A percentile compares a stretch with the other conserved stretches of the same genome.
phyloP scores from a whole-genome alignment of 2,113 vertebrate species.

The Oryzias curvinotus region DNA sequence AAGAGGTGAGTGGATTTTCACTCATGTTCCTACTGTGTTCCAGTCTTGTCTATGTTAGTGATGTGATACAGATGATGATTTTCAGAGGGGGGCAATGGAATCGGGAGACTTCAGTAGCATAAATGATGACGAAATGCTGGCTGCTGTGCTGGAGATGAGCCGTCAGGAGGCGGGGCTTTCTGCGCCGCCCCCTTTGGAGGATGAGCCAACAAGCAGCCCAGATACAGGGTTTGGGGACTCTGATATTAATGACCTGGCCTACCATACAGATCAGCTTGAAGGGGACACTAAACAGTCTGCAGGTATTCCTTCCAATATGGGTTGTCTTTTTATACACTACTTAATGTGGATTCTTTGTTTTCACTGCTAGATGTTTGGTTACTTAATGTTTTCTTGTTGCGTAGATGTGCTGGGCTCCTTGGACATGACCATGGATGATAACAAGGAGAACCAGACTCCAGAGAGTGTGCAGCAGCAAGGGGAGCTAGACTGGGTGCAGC shows the following conservation, averaged over 20 bases:
- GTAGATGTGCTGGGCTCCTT: slow-evolving; percentile 74
- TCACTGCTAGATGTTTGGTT: no score
- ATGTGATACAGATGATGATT: background rate
- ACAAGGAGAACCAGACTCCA: slow-evolving; percentile 99
- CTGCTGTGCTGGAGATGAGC: slow-evolving; percentile 91
- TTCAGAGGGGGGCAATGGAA: slow-evolving; percentile 53
- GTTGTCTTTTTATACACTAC: no score
- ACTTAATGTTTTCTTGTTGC: background rate
- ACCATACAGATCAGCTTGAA: slow-evolving; percentile 83
- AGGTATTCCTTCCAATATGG: slow-evolving; percentile 60
- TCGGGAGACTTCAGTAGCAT: slow-evolving; percentile 81
- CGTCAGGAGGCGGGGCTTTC: slow-evolving; percentile 78
- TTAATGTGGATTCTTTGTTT: no score
- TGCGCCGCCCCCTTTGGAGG: slow-evolving; percentile 70
- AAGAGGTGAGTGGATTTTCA: slow-evolving; percentile 60
- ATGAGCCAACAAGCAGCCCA: slow-evolving; percentile 89
- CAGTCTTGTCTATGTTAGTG: background rate
- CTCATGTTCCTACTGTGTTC: background rate
- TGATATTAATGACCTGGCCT: slow-evolving; percentile 85
- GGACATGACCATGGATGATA: slow-evolving; percentile 91
- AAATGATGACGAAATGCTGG: slow-evolving; percentile 92
- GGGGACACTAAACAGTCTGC: slow-evolving; percentile 78
- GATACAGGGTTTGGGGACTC: slow-evolving; percentile 95
- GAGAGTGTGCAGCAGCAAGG: slow-evolving; percentile 82
- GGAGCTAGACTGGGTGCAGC: slow-evolving; percentile 94